These are phyloP conservation scores for Pteromalus puparum DNA, from an alignment of 1,140 invertebrate genomes.

Conservation along the genomic window DNA sequence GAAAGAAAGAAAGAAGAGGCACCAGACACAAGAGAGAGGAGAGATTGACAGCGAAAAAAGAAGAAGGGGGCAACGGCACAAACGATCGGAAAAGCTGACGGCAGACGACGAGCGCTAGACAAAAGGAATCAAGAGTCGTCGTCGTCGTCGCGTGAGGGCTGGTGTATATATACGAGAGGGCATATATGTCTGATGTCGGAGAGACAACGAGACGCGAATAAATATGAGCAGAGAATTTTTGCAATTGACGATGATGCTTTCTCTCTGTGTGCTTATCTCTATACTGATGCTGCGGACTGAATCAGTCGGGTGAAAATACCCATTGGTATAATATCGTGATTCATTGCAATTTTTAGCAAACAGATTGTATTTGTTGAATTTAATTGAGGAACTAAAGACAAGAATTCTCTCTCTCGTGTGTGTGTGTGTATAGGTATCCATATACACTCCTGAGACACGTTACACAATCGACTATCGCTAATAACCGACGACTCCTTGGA, in stretches of 20 bases:
- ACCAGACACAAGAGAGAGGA: background rate
- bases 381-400: too few species aligned
- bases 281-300: background rate
- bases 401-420: too few species aligned
- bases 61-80: background rate
- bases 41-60: constrained; percentile 1
- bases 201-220: background rate
- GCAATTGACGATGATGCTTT: background rate
- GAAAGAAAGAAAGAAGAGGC: background rate
- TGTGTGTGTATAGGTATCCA: too few species aligned
- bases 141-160: background rate
- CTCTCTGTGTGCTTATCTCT: background rate
- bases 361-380: too few species aligned
- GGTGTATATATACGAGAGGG: background rate
- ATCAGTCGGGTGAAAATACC: background rate
- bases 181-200: background rate
- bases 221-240: background rate
- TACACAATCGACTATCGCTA: too few species aligned
- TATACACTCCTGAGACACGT: too few species aligned
- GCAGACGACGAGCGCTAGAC: constrained; percentile 6
- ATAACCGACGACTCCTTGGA: too few species aligned
- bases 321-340: too few species aligned
- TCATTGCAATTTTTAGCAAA: too few species aligned
- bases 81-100: constrained; percentile 34
- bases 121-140: background rate